Evolutionary conservation across 2,888 invertebrate species (phyloP), one percentile per base, ranked within the genome.

Genomic region (Hipparchia semele): DNA sequence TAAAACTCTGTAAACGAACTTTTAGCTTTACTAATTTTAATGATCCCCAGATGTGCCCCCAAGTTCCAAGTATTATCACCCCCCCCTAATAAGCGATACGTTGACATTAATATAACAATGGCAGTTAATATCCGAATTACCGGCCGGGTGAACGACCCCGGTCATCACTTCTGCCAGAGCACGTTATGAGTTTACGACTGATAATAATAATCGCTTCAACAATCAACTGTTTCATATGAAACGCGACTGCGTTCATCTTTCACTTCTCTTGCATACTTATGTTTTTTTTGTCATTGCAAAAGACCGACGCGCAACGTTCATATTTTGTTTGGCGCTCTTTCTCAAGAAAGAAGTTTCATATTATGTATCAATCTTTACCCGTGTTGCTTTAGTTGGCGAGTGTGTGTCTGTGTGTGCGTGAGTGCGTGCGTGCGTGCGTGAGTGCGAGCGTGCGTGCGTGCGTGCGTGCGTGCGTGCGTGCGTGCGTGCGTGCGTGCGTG

Each of bases 131-230:
- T 70, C 74, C 72, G 67, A 74, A 74, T 74, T 72, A 70, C 59
- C 10, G 33, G 59, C 62, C 70, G 23, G 75, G 70, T 75, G 73
- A 75, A 73, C 68, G 75, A 51, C 75, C 75, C 73, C 64, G 73
- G 74, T 70, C 74, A 68, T 13, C 62, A 62, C 51, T 33, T 12
- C 53, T 53, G 53, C 65, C 49, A 49, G 49, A 9, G 0, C 53
- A 9, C 49, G 9, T 49, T 62, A 51, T 53, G 65, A 53, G 23
- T 51, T 65, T 45, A 65, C 51, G 49, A 51, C 51, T 65, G 64
- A 65, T 65, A 23, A 23, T 65, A 23, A 23, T 23, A 49, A 62
- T 62, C 65, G 65, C 51, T 65, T 65, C 8, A 53, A 65, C 65
- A 33, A 65, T 65, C 65, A 53, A 53, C 65, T 6, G 49, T 33